Conservation (phyloP, 2,797 vertebrate genomes). For the Myotis daubentonii region DNA sequence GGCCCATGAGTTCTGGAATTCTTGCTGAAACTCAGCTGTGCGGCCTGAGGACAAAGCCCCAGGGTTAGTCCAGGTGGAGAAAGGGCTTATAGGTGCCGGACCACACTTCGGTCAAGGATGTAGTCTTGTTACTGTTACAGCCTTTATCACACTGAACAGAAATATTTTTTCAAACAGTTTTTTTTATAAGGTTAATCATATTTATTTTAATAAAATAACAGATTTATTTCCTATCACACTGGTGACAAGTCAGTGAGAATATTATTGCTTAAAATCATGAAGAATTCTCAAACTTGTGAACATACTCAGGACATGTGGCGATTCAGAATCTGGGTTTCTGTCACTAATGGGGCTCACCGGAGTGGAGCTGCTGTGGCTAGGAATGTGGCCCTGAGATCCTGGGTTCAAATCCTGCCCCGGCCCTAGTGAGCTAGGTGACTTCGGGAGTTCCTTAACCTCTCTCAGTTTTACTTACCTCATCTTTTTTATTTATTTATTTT, state of each 20-base stretch:
- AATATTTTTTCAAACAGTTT: not conserved
- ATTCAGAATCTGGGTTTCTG: not conserved
- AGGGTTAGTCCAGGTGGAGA: not conserved
- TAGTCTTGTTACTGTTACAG: not conserved
- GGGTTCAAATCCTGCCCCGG: not conserved
- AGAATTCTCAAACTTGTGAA: conserved; percentile 8
- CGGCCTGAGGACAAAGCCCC: not conserved
- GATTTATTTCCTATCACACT: not conserved
- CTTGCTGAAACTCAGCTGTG: not conserved
- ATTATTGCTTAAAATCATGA: not conserved
- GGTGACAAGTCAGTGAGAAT: not conserved
- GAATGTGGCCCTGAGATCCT: not conserved
- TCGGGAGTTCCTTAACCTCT: not conserved
- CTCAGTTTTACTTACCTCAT: not conserved
- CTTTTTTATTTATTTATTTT: not conserved
- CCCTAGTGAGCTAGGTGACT: not conserved
- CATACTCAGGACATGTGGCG: not conserved
- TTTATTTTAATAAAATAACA: conserved; percentile 4
- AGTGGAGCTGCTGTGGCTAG: not conserved
- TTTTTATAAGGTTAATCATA: not conserved
- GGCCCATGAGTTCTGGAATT: not conserved
- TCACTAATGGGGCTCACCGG: not conserved
- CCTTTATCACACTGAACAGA: not conserved
- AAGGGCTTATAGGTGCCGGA: not conserved
- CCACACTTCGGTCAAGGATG: not conserved